Evolutionary conservation across 2,797 vertebrate species (phyloP).

Genomic region (Onychomys torridus): DNA sequence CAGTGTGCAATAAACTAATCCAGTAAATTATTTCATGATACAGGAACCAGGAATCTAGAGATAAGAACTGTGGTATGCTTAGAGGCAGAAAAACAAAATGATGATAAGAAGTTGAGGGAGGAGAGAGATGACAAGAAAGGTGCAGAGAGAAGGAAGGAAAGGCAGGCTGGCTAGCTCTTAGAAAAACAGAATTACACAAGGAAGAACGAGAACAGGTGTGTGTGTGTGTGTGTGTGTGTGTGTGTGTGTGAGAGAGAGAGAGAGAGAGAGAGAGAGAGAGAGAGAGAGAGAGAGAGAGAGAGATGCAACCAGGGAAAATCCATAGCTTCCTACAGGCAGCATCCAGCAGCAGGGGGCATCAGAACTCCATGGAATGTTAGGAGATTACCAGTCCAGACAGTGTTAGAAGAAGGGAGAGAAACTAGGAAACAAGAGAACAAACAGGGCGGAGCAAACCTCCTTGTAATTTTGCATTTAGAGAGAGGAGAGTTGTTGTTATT

Average conservation of each 20-base stretch:
- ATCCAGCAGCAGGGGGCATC: constrained; percentile 86
- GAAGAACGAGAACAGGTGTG: not conserved
- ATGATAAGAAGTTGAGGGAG: not conserved
- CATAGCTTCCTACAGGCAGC: not conserved
- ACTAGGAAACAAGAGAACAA: not conserved
- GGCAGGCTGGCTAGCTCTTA: not conserved
- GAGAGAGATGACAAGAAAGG: not conserved
- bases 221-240: no score
- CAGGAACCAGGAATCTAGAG: not conserved
- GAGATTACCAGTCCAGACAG: not conserved
- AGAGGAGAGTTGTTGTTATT: not conserved
- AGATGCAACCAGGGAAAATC: not conserved
- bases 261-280: not conserved
- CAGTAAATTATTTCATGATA: not conserved
- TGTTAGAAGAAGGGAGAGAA: not conserved
- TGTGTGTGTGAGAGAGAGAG: not conserved
- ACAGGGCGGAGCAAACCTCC: not conserved
- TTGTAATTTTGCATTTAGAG: not conserved
- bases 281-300: not conserved
- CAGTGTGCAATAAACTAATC: not conserved
- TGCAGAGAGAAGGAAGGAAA: not conserved
- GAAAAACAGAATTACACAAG: not conserved
- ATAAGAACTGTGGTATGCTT: not conserved
- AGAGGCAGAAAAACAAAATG: not conserved
- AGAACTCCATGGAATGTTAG: constrained; percentile 82